Evolutionary conservation across 2,888 invertebrate species (phyloP).

Genomic region (Caenorhabditis sp.): DNA sequence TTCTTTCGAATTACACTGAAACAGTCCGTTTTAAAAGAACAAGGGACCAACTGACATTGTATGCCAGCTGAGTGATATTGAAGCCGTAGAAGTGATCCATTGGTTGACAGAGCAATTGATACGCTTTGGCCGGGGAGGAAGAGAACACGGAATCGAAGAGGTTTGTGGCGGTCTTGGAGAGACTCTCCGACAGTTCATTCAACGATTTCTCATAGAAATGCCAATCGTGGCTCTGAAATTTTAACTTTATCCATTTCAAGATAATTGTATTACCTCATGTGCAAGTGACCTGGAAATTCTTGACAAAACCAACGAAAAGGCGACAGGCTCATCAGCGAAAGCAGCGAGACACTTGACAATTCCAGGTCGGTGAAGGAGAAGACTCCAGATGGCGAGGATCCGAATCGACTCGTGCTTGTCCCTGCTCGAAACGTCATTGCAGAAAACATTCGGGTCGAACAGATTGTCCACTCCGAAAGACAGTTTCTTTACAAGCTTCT

Average conservation of each 20-base stretch:
- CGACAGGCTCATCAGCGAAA: constrained; percentile 72
- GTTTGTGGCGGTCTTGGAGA: constrained; percentile 61
- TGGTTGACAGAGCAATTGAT: constrained; percentile 72
- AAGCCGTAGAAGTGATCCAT: constrained; percentile 65
- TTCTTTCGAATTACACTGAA: constrained; percentile 66
- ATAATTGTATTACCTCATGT: constrained; percentile 64
- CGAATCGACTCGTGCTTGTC: constrained; percentile 65
- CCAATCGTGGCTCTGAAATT: constrained; percentile 71
- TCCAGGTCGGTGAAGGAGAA: constrained; percentile 70
- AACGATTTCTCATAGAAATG: constrained; percentile 75
- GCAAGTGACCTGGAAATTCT: constrained; percentile 69
- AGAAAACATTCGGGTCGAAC: constrained; percentile 68
- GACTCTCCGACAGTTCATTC: constrained; percentile 58
- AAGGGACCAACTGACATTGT: constrained; percentile 62
- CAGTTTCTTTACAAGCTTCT: constrained; percentile 67
- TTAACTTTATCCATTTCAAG: background rate
- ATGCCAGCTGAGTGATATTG: constrained; percentile 74
- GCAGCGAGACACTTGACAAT: constrained; percentile 74
- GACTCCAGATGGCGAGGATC: constrained; percentile 71
- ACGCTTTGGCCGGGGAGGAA: constrained; percentile 67
- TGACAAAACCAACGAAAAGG: constrained; percentile 70
- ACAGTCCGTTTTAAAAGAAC: background rate
- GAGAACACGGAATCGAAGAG: constrained; percentile 65
- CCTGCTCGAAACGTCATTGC: constrained; percentile 57
- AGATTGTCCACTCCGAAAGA: constrained; percentile 71